Evolutionary conservation across 2,113 vertebrate species (phyloP).

Genomic region (Erinaceus europaeus): DNA sequence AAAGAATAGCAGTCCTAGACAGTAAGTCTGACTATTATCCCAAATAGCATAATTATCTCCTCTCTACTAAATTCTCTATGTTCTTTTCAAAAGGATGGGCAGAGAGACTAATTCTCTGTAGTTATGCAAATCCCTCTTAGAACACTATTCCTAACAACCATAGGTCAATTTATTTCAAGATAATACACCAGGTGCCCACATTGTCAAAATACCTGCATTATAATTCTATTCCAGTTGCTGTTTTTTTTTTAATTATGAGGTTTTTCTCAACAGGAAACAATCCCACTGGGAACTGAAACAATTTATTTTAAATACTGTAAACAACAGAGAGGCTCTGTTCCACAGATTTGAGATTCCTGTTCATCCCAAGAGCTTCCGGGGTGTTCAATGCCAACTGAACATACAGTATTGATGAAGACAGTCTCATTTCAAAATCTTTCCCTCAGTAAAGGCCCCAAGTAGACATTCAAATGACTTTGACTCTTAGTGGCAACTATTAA

Average conservation of each 20-base stretch:
- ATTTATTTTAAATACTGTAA: constrained; percentile 75
- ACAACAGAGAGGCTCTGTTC: constrained; percentile 60
- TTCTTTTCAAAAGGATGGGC: constrained; percentile 69
- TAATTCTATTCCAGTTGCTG: constrained; percentile 50
- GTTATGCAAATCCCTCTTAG: constrained; percentile 63
- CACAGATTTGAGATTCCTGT: constrained; percentile 42
- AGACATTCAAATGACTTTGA: constrained; percentile 8
- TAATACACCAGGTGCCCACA: constrained; percentile 63
- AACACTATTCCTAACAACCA: constrained; percentile 52
- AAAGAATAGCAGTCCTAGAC: constrained; percentile 66
- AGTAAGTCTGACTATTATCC: constrained; percentile 73
- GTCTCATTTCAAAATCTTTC: constrained; percentile 43
- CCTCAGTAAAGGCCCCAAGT: constrained; percentile 9
- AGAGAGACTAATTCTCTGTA: constrained; percentile 57
- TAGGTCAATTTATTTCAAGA: constrained; percentile 72
- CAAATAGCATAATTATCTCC: constrained; percentile 71
- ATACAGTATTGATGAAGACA: constrained; percentile 34
- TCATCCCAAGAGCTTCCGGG: constrained; percentile 38
- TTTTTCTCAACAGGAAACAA: constrained; percentile 70
- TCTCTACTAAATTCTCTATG: constrained; percentile 66
- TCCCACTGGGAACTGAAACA: constrained; percentile 67
- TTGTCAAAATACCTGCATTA: constrained; percentile 73
- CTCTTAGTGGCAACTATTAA: constrained; percentile 21
- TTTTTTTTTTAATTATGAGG: constrained; percentile 78
- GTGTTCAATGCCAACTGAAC: background rate